These are phyloP conservation scores for Drosophila lini DNA, from an alignment of 1,140 invertebrate genomes.

Conservation along the genomic window DNA sequence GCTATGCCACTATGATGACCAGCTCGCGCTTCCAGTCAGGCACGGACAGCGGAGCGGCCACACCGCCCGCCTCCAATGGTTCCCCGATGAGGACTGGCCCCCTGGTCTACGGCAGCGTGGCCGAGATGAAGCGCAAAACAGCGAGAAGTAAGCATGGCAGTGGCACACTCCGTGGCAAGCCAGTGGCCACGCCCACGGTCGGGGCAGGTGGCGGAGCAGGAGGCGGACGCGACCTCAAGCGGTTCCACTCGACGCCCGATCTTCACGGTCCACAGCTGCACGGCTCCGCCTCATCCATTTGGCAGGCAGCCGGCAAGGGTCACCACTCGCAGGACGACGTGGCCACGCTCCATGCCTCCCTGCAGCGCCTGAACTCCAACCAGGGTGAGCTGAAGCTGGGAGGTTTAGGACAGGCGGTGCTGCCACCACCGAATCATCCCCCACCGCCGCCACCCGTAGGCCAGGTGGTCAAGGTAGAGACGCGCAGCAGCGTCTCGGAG, in stretches of 20 bases:
- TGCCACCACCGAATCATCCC: conserved; percentile 90
- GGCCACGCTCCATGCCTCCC: conserved; percentile 85
- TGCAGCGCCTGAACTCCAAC: conserved; percentile 76
- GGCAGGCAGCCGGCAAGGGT: conserved; percentile 85
- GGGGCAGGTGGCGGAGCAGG: conserved; percentile 31
- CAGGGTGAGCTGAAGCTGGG: conserved; percentile 28
- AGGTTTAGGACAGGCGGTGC: conserved; percentile 20
- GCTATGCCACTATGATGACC: conserved; percentile 88
- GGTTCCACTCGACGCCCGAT: conserved; percentile 96
- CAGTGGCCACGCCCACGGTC: conserved; percentile 84
- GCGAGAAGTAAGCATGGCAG: conserved; percentile 84
- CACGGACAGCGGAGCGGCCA: conserved; percentile 85
- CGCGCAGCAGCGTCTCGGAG: conserved; percentile 84
- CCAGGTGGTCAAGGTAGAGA: conserved; percentile 90
- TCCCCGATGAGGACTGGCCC: conserved; percentile 88
- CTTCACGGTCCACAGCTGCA: conserved; percentile 84
- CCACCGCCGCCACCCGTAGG: conserved; percentile 89
- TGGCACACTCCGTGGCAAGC: conserved; percentile 79
- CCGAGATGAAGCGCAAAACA: conserved; percentile 94
- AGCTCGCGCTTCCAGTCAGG: conserved; percentile 90
- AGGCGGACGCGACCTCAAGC: conserved; percentile 86
- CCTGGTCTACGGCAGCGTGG: conserved; percentile 94
- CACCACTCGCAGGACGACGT: conserved; percentile 92
- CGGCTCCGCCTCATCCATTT: conserved; percentile 81
- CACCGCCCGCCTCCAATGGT: conserved; percentile 85